These are phyloP conservation scores for Mizuhopecten yessoensis DNA, from an alignment of 1,140 invertebrate species.

Conservation along the genomic window DNA sequence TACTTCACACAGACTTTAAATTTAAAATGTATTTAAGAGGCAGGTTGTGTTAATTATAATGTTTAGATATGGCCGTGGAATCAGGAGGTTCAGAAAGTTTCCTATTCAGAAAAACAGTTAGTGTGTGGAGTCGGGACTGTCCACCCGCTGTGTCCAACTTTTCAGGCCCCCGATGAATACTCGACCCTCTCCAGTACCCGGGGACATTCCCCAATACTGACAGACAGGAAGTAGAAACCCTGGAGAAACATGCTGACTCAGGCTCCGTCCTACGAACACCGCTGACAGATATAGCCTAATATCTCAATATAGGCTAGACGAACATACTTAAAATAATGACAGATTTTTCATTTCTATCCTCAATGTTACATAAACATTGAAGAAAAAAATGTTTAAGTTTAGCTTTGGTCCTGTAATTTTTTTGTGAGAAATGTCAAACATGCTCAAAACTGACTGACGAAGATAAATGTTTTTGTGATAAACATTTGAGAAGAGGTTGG, in stretches of 20 bases:
- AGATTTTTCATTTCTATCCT: background rate
- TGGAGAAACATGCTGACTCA: background rate
- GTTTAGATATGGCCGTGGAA: background rate
- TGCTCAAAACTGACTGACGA: background rate
- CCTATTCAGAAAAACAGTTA: background rate
- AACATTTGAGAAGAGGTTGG: background rate
- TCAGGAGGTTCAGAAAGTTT: background rate
- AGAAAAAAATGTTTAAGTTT: background rate
- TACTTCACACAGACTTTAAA: too few species aligned
- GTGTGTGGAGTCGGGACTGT: background rate
- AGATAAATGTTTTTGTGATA: background rate
- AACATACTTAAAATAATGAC: conserved; percentile 1
- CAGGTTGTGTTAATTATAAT: background rate
- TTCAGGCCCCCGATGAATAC: background rate
- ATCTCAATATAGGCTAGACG: background rate
- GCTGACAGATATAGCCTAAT: background rate
- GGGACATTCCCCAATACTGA: background rate
- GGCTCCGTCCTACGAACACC: background rate
- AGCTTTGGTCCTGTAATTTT: background rate
- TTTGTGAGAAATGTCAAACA: background rate
- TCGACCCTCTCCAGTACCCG: background rate
- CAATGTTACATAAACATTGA: conserved; percentile 6
- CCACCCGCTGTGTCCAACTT: background rate
- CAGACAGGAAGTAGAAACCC: background rate
- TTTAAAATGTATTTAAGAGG: background rate